phyloP scores from a whole-genome alignment of 1,140 invertebrate species.

The Anastatus disparis region DNA sequence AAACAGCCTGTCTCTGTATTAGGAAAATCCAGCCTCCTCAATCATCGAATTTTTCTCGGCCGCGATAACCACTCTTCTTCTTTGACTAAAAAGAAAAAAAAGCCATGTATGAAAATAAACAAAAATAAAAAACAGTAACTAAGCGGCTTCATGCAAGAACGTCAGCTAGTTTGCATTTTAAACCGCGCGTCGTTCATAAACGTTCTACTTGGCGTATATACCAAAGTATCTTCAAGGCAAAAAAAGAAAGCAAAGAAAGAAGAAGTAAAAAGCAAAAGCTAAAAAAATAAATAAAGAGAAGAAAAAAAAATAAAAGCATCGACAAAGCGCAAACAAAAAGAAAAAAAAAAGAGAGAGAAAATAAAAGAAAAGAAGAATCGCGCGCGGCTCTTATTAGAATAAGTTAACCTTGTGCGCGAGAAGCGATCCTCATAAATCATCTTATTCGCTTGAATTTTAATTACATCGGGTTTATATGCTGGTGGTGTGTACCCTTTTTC shows the following conservation, averaged over 20 bases:
- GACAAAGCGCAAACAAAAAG: conserved; percentile 23
- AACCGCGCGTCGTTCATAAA: conserved; percentile 8
- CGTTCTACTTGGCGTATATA: not conserved
- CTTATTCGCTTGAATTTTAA: conserved; percentile 39
- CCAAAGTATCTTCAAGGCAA: not conserved
- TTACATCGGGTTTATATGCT: conserved; percentile 35
- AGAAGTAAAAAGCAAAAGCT: not conserved
- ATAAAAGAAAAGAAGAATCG: not conserved
- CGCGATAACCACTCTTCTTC: not conserved
- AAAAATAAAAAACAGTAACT: too few species aligned
- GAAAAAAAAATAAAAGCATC: not conserved
- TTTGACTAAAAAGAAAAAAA: not conserved
- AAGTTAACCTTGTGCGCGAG: conserved; percentile 38
- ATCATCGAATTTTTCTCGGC: conserved; percentile 29
- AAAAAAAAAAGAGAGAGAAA: conserved; percentile 13
- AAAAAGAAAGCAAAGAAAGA: not conserved
- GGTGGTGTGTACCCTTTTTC: conserved; percentile 24
- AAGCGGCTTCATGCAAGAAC: conserved; percentile 14
- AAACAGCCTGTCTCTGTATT: not conserved
- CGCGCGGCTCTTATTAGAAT: conserved; percentile 31
- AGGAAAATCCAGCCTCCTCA: conserved; percentile 20
- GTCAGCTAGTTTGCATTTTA: conserved; percentile 29
- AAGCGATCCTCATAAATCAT: conserved; percentile 40
- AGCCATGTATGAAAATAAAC: too few species aligned
- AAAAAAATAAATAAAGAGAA: not conserved